Evolutionary conservation across 53 echinoderm and acorn worm genomes (phyloP).

Genomic region (Holothuria leucospilota): DNA sequence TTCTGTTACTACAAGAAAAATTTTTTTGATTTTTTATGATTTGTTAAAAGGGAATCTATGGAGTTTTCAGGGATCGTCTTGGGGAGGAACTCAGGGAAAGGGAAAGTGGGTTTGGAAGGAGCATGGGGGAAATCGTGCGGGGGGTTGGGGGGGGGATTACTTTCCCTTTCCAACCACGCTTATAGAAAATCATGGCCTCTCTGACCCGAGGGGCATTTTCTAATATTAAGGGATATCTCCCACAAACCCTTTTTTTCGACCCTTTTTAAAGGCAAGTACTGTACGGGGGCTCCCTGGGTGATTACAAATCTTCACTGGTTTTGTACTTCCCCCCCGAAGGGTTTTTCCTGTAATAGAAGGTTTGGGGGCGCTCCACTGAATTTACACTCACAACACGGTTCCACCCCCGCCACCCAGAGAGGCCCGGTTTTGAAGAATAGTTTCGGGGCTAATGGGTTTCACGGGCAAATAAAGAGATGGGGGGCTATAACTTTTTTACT

Average conservation of each 20-base stretch:
- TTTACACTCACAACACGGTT: slow-evolving; percentile 71
- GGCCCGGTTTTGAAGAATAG: slow-evolving; percentile 73
- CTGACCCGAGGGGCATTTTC: slow-evolving; percentile 83
- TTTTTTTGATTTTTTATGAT: no score
- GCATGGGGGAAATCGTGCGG: no score
- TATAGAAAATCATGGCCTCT: slow-evolving; percentile 79
- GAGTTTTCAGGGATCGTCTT: no score
- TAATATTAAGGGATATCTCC: slow-evolving; percentile 74
- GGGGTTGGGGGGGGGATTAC: no score
- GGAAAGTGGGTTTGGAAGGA: no score
- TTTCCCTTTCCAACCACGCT: slow-evolving; percentile 87
- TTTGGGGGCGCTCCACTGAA: slow-evolving; percentile 76
- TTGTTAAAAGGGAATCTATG: no score
- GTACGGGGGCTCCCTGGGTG: slow-evolving; percentile 64
- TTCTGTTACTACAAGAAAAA: no score
- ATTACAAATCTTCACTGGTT: slow-evolving; percentile 63
- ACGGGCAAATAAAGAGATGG: background rate
- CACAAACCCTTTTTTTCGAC: slow-evolving; percentile 75
- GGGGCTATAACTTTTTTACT: background rate
- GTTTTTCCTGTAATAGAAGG: slow-evolving; percentile 83
- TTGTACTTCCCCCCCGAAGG: slow-evolving; percentile 70
- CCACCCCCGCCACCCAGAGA: slow-evolving; percentile 72
- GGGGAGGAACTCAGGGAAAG: no score
- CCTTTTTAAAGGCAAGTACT: slow-evolving; percentile 69
- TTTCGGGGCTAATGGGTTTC: slow-evolving; percentile 69